Evolutionary conservation across 2,888 invertebrate genomes (phyloP).

Genomic region (Hyposoter dolosus): DNA sequence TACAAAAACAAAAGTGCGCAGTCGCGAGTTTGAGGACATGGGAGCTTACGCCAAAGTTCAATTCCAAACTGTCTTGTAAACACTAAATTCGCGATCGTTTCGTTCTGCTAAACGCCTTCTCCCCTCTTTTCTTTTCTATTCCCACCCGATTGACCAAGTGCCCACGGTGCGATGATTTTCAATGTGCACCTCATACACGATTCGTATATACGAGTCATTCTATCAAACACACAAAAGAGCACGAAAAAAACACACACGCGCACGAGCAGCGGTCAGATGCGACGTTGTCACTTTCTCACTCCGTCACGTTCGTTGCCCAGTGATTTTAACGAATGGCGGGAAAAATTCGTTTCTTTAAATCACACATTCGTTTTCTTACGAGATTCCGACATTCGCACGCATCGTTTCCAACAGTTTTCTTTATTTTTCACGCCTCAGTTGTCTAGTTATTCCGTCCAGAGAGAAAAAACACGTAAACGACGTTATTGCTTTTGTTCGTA

Average conservation of each 20-base stretch:
- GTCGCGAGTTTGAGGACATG: constrained; percentile 13
- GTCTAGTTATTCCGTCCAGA: not conserved
- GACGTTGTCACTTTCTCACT: constrained; percentile 53
- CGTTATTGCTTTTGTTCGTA: not conserved
- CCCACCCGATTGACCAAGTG: constrained; percentile 20
- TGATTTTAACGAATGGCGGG: constrained; percentile 38
- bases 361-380: not conserved
- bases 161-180: constrained; percentile 15
- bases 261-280: constrained; percentile 31
- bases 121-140: not conserved
- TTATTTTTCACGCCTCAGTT: not conserved
- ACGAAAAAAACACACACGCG: not conserved
- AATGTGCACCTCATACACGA: constrained; percentile 1
- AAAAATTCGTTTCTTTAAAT: constrained; percentile 45
- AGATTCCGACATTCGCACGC: not conserved
- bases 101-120: constrained; percentile 14
- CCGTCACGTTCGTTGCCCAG: constrained; percentile 9
- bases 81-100: constrained; percentile 32
- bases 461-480: not conserved
- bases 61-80: constrained; percentile 55
- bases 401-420: not conserved
- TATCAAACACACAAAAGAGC: constrained; percentile 24
- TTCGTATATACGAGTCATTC: constrained; percentile 1
- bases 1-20: constrained; percentile 40
- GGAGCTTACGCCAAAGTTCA: constrained; percentile 49